Percentiles rank a stretch among this genome's conserved stretches.
Evolutionary conservation across 2,113 vertebrate genomes (phyloP).

Genomic region (Vombatus ursinus): DNA sequence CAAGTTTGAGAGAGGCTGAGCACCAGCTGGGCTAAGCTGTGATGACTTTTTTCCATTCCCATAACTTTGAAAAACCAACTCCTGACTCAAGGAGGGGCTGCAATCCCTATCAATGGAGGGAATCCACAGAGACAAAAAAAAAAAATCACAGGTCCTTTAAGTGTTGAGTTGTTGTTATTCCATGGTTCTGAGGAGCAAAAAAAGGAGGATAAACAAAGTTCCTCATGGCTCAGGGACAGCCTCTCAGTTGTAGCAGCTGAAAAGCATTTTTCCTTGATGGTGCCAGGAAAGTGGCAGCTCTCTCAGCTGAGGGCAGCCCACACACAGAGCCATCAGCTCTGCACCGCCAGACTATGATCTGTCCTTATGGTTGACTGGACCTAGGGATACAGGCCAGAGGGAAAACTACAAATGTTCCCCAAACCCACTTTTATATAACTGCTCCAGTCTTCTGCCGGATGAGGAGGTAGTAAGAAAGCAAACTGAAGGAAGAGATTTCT

Average conservation of each 20-base stretch:
- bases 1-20: background rate
- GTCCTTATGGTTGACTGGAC: background rate
- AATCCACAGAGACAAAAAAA: background rate
- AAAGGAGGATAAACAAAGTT: background rate
- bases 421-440: background rate
- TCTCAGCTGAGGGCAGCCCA: slow-evolving; percentile 1
- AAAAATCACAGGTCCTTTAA: background rate
- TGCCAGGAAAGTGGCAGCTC: background rate
- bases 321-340: background rate
- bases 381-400: background rate
- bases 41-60: background rate
- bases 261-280: background rate
- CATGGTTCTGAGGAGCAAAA: background rate
- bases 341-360: background rate
- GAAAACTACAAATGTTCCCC: background rate
- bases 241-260: background rate
- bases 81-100: background rate
- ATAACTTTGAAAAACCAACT: background rate
- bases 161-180: background rate
- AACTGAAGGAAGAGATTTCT: background rate
- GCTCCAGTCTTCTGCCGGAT: background rate
- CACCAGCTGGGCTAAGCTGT: background rate
- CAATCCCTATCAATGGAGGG: background rate
- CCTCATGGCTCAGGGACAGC: background rate
- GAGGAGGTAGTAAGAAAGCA: background rate